These are phyloP conservation scores for Channa striata DNA, from an alignment of 2,797 vertebrate species.

Conservation along the genomic window DNA sequence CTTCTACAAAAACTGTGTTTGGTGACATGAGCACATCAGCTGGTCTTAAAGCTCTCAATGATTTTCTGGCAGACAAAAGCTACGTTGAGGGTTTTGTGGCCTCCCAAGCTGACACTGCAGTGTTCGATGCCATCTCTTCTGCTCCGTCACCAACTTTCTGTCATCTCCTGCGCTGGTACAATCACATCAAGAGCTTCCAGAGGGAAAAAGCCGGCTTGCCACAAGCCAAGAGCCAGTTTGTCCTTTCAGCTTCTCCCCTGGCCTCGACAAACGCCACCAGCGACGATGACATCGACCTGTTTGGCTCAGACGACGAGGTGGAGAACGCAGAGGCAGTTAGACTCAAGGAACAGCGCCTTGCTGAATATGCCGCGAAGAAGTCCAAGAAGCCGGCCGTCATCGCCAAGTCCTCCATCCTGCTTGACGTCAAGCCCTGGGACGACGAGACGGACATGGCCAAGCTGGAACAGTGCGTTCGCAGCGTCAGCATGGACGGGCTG, in stretches of 20 bases:
- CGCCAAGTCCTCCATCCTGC: constrained; percentile 93
- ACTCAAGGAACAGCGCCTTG: constrained; percentile 90
- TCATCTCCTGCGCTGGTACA: constrained; percentile 95
- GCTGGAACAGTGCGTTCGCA: constrained; percentile 92
- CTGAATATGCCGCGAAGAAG: constrained; percentile 94
- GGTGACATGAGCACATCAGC: constrained; percentile 89
- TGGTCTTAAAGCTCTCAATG: constrained; percentile 90
- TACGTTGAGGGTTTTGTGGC: constrained; percentile 92
- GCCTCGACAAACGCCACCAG: constrained; percentile 61
- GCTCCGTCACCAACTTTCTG: constrained; percentile 86
- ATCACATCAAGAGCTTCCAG: constrained; percentile 93
- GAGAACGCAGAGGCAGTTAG: constrained; percentile 88
- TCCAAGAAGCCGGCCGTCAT: constrained; percentile 92
- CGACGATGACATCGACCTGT: constrained; percentile 89
- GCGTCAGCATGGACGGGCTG: constrained; percentile 91
- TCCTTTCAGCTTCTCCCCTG: constrained; percentile 83
- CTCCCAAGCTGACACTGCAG: constrained; percentile 90
- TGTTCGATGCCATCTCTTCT: constrained; percentile 89
- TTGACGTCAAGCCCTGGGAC: constrained; percentile 95
- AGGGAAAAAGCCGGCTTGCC: constrained; percentile 87
- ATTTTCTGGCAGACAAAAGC: constrained; percentile 91
- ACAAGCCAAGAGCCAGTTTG: constrained; percentile 88
- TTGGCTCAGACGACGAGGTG: constrained; percentile 94
- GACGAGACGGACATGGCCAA: constrained; percentile 96
- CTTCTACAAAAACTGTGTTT: constrained; percentile 87